Conservation (phyloP, 2,888 invertebrate genomes). For the Eurois occulta region DNA sequence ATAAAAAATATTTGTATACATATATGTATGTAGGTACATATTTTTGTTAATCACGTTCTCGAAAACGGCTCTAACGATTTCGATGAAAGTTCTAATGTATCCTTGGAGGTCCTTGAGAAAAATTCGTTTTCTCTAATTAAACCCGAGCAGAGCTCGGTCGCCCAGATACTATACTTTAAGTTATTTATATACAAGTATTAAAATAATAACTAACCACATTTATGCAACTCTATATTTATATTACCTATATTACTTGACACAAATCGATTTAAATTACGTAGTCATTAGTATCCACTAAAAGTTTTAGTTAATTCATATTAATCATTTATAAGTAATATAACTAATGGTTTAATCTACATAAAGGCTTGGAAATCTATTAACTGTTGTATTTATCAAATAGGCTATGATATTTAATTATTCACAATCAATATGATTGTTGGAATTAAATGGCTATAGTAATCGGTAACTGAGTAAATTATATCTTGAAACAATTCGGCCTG, state of each 20-base stretch:
- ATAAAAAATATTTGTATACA: not conserved
- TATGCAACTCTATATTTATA: not conserved
- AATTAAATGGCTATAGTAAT: slow-evolving; percentile 16
- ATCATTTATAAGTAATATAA: slow-evolving; percentile 45
- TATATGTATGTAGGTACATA: not conserved
- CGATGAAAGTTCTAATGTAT: not conserved
- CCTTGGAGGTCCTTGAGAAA: not conserved
- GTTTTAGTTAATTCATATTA: slow-evolving; percentile 33
- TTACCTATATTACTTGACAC: slow-evolving; percentile 8
- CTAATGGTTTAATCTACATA: slow-evolving; percentile 47
- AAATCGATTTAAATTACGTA: slow-evolving; percentile 41
- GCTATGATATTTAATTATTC: slow-evolving; percentile 37
- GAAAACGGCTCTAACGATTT: not conserved
- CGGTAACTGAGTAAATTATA: not conserved
- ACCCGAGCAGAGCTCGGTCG: not conserved
- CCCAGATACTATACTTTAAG: not conserved
- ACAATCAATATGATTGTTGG: slow-evolving; percentile 18
- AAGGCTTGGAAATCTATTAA: slow-evolving; percentile 43
- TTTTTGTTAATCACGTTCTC: not conserved
- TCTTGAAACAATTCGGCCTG: not conserved
- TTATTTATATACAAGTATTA: not conserved
- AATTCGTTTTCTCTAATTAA: not conserved
- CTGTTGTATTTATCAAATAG: slow-evolving; percentile 21
- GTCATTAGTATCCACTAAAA: slow-evolving; percentile 43
- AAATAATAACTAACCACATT: not conserved